phyloP scores from a whole-genome alignment of 1,140 invertebrate genomes.

The Diploscapter pachys region DNA sequence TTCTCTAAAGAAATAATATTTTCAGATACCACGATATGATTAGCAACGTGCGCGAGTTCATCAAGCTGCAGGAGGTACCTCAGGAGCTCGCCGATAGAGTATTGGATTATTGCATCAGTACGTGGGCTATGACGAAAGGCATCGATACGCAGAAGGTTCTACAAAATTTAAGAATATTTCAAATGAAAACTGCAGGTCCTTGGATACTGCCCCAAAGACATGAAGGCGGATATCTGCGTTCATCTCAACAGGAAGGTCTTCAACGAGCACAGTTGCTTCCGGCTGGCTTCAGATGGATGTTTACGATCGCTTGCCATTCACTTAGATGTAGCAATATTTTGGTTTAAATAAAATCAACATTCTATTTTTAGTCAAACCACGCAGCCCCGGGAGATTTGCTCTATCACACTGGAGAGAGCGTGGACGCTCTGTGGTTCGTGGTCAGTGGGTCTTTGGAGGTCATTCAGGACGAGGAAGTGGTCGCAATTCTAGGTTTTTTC shows the following conservation, averaged over 20 bases:
- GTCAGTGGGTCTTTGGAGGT: conserved; percentile 97
- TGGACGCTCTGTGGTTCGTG: conserved; percentile 97
- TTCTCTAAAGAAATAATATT: background rate
- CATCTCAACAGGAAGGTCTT: conserved; percentile 99
- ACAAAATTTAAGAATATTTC: background rate
- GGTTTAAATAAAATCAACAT: background rate
- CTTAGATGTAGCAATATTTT: conserved; percentile 67
- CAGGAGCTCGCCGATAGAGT: conserved; percentile 95
- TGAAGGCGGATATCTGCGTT: conserved; percentile 99
- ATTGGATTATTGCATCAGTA: conserved; percentile 99
- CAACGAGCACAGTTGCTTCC: conserved; percentile 98
- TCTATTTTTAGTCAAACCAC: conserved; percentile 70
- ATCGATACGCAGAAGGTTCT: conserved; percentile 86
- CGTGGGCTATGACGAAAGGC: conserved; percentile 99
- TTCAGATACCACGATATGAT: conserved; percentile 93
- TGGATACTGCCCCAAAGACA: conserved; percentile 99
- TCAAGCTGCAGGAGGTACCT: conserved; percentile 98
- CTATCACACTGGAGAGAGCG: conserved; percentile 94
- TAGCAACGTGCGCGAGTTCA: conserved; percentile 97
- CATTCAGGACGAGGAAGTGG: conserved; percentile 99
- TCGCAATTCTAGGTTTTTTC: conserved; percentile 78
- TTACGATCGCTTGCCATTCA: conserved; percentile 95
- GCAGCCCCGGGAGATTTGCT: conserved; percentile 88
- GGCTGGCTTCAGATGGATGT: conserved; percentile 94
- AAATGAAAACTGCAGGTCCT: conserved; percentile 68